A percentile compares a stretch with the other conserved stretches of the same genome.
phyloP scores from a whole-genome alignment of 2,113 vertebrate genomes.

The Sebastes schlegelii region DNA sequence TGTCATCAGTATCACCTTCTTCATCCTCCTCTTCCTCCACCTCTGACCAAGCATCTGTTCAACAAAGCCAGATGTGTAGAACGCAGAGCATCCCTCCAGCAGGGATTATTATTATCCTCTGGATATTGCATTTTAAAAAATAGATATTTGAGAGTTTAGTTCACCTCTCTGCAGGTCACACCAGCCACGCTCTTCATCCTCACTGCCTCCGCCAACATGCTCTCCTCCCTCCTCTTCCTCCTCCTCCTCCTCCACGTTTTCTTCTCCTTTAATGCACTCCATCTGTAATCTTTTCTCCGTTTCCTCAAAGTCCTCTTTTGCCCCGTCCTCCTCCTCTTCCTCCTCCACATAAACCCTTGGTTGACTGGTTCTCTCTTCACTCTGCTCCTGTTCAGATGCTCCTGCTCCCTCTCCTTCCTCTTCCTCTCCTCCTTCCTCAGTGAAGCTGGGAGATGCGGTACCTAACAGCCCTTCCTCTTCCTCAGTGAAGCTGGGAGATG shows the following conservation, averaged over 20 bases:
- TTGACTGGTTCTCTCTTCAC: neutral
- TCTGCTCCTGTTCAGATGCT: neutral
- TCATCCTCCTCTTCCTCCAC: no score
- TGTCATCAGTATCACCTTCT: no score
- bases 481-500: neutral
- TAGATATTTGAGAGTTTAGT: no score
- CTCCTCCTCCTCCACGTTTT: neutral
- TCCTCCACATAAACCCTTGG: neutral
- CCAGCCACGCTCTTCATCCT: neutral
- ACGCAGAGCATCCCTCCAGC: no score
- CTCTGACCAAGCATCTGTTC: no score
- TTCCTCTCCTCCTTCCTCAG: neutral
- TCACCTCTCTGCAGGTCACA: slow-evolving; percentile 5
- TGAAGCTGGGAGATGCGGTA: neutral
- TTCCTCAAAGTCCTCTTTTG: no score
- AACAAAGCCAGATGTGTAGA: neutral
- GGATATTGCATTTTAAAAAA: no score
- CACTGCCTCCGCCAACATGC: neutral
- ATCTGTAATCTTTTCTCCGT: slow-evolving; percentile 1
- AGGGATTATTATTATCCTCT: no score
- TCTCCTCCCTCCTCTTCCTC: neutral
- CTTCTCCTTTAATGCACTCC: neutral
- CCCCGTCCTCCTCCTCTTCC: neutral
- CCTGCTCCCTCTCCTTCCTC: neutral
- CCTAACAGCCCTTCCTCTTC: neutral